phyloP scores from a whole-genome alignment of 2,888 invertebrate genomes.

The Ichneumon xanthorius region DNA sequence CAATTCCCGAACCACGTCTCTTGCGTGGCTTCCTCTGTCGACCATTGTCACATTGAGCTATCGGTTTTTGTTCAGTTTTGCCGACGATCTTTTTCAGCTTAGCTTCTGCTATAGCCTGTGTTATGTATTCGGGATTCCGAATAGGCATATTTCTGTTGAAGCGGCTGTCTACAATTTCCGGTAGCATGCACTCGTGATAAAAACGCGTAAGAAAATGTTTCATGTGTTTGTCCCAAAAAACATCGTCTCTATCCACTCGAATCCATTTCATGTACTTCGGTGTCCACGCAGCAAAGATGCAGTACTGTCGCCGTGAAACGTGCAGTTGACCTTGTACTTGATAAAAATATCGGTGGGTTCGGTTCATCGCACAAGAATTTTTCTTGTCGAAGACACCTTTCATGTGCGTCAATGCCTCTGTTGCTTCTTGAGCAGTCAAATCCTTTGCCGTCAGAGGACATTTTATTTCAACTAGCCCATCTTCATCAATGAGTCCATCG shows the following conservation, averaged over 20 bases:
- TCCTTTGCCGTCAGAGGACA: slow-evolving; percentile 44
- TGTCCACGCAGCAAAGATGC: slow-evolving; percentile 69
- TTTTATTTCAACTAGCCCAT: slow-evolving; percentile 69
- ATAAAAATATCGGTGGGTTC: slow-evolving; percentile 66
- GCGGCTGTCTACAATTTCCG: slow-evolving; percentile 71
- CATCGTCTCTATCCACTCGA: slow-evolving; percentile 61
- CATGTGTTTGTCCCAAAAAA: slow-evolving; percentile 64
- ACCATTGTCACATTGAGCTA: neutral
- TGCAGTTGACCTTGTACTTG: slow-evolving; percentile 70
- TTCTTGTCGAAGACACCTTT: slow-evolving; percentile 50
- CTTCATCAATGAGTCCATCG: slow-evolving; percentile 62
- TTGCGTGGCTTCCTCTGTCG: neutral
- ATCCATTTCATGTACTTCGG: slow-evolving; percentile 52
- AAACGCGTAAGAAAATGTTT: slow-evolving; percentile 52
- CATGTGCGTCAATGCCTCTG: neutral
- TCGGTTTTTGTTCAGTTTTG: neutral
- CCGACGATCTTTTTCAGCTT: neutral
- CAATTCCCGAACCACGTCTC: neutral
- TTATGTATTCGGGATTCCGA: slow-evolving; percentile 55
- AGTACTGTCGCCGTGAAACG: slow-evolving; percentile 67
- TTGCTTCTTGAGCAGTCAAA: slow-evolving; percentile 46
- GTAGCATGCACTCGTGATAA: slow-evolving; percentile 67
- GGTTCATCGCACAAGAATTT: slow-evolving; percentile 61
- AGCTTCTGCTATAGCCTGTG: slow-evolving; percentile 35
- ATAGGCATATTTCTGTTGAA: too few relatives aligned